phyloP scores from a whole-genome alignment of 1,140 invertebrate species.

The Pinna nobilis region DNA sequence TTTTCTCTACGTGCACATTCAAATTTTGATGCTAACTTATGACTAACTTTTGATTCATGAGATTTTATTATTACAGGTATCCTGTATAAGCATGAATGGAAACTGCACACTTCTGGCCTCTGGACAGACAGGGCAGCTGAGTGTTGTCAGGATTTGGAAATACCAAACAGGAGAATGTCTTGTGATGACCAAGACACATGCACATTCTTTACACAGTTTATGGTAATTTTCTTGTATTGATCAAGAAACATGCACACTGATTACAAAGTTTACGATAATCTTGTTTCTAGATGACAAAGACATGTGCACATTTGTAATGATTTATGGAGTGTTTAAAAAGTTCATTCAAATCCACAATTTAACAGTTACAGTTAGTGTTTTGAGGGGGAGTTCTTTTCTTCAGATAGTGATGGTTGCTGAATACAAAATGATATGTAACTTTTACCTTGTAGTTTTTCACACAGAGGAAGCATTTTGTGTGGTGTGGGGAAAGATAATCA shows the following conservation, averaged over 20 bases:
- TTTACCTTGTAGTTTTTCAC: constrained; percentile 67
- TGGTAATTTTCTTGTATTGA: constrained; percentile 48
- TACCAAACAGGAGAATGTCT: constrained; percentile 69
- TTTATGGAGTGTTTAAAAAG: background rate
- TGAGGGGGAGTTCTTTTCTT: too few species aligned
- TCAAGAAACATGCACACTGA: background rate
- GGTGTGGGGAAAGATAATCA: constrained; percentile 72
- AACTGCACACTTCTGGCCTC: constrained; percentile 68
- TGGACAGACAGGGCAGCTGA: constrained; percentile 71
- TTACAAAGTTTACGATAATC: background rate
- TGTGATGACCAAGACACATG: constrained; percentile 70
- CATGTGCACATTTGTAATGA: background rate
- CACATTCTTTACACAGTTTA: constrained; percentile 65
- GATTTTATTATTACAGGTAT: constrained; percentile 57
- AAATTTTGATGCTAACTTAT: too few species aligned
- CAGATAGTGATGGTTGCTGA: too few species aligned
- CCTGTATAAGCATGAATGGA: constrained; percentile 64
- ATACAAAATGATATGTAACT: too few species aligned
- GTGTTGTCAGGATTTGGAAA: constrained; percentile 73
- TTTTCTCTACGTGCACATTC: too few species aligned
- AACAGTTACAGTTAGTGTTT: too few species aligned
- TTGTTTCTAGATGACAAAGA: too few species aligned
- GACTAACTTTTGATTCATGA: background rate
- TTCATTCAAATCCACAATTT: too few species aligned
- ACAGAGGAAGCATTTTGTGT: constrained; percentile 69